phyloP scores from a whole-genome alignment of 2,888 invertebrate genomes.

The Octodonta nipae region DNA sequence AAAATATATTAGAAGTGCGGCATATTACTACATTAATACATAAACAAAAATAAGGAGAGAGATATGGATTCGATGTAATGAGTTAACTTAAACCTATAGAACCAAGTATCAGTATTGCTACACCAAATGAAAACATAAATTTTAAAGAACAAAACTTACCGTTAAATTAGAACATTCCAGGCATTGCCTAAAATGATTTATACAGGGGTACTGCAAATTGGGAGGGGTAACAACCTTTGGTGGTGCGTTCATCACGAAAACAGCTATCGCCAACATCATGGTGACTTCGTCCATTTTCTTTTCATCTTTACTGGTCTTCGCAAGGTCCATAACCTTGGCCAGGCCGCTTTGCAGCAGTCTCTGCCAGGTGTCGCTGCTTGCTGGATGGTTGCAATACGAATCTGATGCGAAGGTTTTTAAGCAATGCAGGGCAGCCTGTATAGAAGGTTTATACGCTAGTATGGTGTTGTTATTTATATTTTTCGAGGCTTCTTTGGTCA shows the following conservation, averaged over 20 bases:
- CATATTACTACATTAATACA: conserved; percentile 72
- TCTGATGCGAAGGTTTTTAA: conserved; percentile 54
- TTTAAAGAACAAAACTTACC: conserved; percentile 63
- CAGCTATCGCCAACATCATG: conserved; percentile 77
- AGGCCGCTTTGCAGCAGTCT: conserved; percentile 75
- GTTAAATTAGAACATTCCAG: conserved; percentile 51
- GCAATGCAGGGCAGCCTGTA: conserved; percentile 66
- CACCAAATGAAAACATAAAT: too few relatives aligned
- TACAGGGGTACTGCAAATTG: conserved; percentile 78
- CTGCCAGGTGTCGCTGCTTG: conserved; percentile 58
- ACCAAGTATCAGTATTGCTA: too few relatives aligned
- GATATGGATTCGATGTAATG: too few relatives aligned
- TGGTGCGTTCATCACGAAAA: conserved; percentile 74
- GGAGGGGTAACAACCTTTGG: conserved; percentile 63
- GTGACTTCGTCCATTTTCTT: conserved; percentile 72
- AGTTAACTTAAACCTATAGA: too few relatives aligned
- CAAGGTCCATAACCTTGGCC: conserved; percentile 77
- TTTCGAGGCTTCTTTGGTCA: conserved; percentile 67
- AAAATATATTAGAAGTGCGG: conserved; percentile 68
- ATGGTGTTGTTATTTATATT: conserved; percentile 43
- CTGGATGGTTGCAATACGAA: conserved; percentile 49
- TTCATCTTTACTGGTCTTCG: conserved; percentile 66
- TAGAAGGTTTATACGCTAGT: conserved; percentile 54
- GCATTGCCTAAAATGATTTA: conserved; percentile 82
- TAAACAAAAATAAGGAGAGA: too few relatives aligned